Evolutionary conservation across 2,113 vertebrate genomes (phyloP).

Genomic region (Phaethon lepturus): DNA sequence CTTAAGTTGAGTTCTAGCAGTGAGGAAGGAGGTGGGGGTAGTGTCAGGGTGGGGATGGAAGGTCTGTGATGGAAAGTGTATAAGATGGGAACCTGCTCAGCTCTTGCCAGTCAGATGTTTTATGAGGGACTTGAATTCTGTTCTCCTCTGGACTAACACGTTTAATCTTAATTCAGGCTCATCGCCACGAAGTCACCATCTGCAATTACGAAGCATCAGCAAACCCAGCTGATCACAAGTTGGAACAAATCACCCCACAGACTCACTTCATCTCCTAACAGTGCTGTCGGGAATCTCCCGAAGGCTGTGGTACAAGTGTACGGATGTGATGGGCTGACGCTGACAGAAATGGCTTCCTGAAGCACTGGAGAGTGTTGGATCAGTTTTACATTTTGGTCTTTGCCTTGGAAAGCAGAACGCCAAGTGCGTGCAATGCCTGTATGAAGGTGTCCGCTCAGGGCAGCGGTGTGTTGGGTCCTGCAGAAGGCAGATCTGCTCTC

Average conservation of each 20-base stretch:
- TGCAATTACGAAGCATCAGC: conserved; percentile 95
- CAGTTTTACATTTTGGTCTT: background rate
- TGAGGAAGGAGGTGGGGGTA: background rate
- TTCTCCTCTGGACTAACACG: background rate
- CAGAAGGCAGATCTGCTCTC: background rate
- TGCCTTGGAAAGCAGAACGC: background rate
- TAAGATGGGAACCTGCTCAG: background rate
- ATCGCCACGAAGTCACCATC: conserved; percentile 94
- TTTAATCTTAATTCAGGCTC: conserved; percentile 76
- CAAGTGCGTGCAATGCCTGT: accelerated
- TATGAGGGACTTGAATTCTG: background rate
- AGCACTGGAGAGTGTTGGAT: background rate
- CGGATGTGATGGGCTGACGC: accelerated
- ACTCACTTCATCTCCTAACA: conserved; percentile 92
- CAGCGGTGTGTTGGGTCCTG: accelerated
- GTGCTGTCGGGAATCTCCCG: background rate
- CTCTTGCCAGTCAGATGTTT: background rate
- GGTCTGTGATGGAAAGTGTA: background rate
- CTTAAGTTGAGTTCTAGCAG: accelerated
- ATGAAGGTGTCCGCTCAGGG: background rate
- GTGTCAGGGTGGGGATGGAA: background rate
- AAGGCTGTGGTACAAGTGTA: background rate
- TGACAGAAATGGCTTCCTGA: background rate
- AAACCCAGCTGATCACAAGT: conserved; percentile 92
- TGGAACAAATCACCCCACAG: conserved; percentile 87